Base-by-base conservation (phyloP, 35 echinoderm and acorn worm genomes). In the Holothuria glaberrima region DNA sequence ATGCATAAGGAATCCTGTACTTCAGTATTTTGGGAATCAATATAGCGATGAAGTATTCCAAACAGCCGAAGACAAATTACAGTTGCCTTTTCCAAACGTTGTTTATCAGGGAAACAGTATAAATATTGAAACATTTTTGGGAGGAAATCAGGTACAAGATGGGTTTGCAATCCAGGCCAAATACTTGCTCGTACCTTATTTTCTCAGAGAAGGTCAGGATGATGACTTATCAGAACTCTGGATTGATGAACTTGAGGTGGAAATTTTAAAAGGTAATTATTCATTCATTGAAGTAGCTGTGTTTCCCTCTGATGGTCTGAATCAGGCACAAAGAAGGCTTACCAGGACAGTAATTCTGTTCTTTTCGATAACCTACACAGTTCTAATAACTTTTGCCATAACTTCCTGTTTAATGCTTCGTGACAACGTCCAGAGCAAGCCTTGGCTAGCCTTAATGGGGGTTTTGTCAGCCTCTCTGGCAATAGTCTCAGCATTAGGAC, bases 391-490 rank as follows among this genome's bases (percentile, higher is more conserved):
- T 12, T 95, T 95, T 45, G 90, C 93, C 1, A 85, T 95, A 30
- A 82, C 41, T 0, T 91, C 84, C 12, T 95, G 93, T 52, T 25
- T 92, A 61, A 92, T 95, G 90, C 5, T 65, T 65, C 21, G 70
- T 10, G 93, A 95, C 86, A 91, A 88, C 88, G 93, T 95, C 17
- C 66, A 67, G 20, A 92, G 93, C 52, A 95, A 95, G 66, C 82
- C 93, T 27, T 92, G 30, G 84, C 90, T 95, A 59, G 90, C 74
- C 10, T 41, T 38, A 4, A 57, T 88, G 13, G 90, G 93, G 6
- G 73, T 95, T 9, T 32, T 95, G 17, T 95, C 93, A 20, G 93
- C 93, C 1, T 61, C 86, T 9, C 76, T 95, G 48, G 93, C 93
- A 9, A 89, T 95, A 54, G 71, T 71, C 6, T 65, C 93, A 12